Evolutionary conservation across 2,113 vertebrate genomes (phyloP).

Genomic region (Tupaia tana): DNA sequence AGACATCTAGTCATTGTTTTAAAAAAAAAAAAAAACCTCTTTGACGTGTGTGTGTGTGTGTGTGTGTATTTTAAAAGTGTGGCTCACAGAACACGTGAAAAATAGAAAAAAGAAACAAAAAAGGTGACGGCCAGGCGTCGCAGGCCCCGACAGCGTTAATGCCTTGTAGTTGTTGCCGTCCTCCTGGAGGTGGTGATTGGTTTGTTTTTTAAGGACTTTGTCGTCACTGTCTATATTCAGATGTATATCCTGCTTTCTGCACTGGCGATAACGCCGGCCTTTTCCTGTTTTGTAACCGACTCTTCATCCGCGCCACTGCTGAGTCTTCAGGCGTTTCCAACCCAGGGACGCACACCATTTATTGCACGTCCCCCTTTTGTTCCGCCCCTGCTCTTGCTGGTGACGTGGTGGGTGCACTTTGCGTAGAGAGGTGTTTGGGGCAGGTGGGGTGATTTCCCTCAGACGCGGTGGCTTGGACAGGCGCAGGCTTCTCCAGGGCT

Average conservation of each 20-base stretch:
- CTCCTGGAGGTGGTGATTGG: not conserved
- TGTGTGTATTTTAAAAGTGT: not conserved
- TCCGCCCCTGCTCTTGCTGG: not conserved
- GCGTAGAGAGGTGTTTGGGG: conserved; percentile 40
- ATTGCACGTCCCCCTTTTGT: conserved; percentile 66
- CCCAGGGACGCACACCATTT: conserved; percentile 34
- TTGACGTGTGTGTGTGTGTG: not conserved
- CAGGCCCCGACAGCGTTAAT: not conserved
- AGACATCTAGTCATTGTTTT: not conserved
- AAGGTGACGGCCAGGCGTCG: not conserved
- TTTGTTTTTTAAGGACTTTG: conserved; percentile 50
- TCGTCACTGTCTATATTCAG: conserved; percentile 52
- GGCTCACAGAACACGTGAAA: conserved; percentile 21
- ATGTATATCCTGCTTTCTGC: conserved; percentile 41
- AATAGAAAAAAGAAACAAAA: conserved; percentile 26
- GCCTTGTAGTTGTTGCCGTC: not conserved
- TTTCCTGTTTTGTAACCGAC: conserved; percentile 75
- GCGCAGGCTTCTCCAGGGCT: conserved; percentile 20
- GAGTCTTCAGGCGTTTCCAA: conserved; percentile 62
- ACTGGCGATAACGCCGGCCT: conserved; percentile 39
- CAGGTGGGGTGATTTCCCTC: conserved; percentile 62
- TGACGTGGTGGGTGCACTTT: conserved; percentile 21
- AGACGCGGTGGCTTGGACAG: conserved; percentile 20
- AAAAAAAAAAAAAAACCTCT: not conserved
- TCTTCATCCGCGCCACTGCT: conserved; percentile 44